These are phyloP conservation scores for Engraulis encrasicolus DNA, from an alignment of 2,113 vertebrate species.

Conservation along the genomic window DNA sequence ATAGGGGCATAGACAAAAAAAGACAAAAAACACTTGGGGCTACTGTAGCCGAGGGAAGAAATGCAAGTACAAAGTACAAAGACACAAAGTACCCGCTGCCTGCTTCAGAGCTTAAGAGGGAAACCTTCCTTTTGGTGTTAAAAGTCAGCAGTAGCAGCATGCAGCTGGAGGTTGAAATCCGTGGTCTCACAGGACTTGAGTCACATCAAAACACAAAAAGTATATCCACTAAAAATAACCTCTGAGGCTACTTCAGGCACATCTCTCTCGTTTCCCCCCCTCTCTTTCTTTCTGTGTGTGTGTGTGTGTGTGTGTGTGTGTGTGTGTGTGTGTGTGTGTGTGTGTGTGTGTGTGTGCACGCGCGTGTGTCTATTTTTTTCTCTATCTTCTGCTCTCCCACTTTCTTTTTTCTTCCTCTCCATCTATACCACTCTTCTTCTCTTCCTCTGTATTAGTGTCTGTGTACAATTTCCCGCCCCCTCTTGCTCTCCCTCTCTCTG, in stretches of 20 bases:
- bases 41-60: neutral
- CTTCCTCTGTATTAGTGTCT: neutral
- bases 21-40: neutral
- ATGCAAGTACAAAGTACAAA: neutral
- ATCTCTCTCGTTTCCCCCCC: neutral
- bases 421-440: neutral
- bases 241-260: slow-evolving; percentile 28
- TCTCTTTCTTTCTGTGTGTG: neutral
- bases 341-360: too few species aligned
- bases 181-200: slow-evolving; percentile 1
- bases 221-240: slow-evolving; percentile 37
- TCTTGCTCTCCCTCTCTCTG: slow-evolving; percentile 8
- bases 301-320: too few species aligned
- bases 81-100: too few species aligned
- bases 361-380: too few species aligned
- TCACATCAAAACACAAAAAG: slow-evolving; percentile 34
- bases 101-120: neutral
- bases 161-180: slow-evolving; percentile 14
- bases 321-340: too few species aligned
- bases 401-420: neutral
- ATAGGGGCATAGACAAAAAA: neutral
- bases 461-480: too few species aligned
- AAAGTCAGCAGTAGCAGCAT: neutral
- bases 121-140: slow-evolving; percentile 7
- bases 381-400: too few species aligned